phyloP scores from a whole-genome alignment of 2,113 vertebrate genomes.

The Taxidea taxus region DNA sequence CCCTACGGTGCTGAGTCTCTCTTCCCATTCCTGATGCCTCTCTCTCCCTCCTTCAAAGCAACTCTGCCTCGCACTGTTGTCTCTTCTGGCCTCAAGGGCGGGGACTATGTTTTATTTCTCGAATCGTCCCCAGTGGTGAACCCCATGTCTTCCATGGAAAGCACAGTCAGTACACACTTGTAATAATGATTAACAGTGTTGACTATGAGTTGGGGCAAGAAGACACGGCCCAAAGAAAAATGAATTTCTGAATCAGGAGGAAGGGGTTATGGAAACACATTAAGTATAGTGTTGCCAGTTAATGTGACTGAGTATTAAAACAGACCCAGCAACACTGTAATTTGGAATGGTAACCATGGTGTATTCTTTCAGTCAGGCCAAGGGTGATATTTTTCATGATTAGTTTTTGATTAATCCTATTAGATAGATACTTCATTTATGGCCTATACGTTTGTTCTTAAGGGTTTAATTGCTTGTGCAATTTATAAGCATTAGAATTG shows the following conservation, averaged over 20 bases:
- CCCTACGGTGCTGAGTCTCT: not conserved
- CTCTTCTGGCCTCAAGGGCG: not conserved
- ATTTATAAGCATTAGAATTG: slow-evolving; percentile 72
- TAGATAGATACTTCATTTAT: slow-evolving; percentile 64
- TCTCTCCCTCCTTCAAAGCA: not conserved
- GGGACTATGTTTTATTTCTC: not conserved
- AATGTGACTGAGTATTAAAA: slow-evolving; percentile 8
- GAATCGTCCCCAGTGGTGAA: not conserved
- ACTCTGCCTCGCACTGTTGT: not conserved
- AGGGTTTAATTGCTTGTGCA: slow-evolving; percentile 70
- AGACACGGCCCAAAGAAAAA: slow-evolving; percentile 3
- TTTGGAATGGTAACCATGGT: slow-evolving; percentile 28
- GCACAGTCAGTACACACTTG: not conserved
- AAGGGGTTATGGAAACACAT: slow-evolving; percentile 4
- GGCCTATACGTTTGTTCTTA: slow-evolving; percentile 69
- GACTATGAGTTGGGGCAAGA: not conserved
- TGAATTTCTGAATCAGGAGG: slow-evolving; percentile 26
- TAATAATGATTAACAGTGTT: not conserved
- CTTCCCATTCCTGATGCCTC: not conserved
- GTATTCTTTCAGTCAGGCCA: slow-evolving; percentile 50
- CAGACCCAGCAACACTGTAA: not conserved
- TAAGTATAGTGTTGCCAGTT: slow-evolving; percentile 23
- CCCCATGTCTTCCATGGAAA: not conserved
- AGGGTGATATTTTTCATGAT: slow-evolving; percentile 65
- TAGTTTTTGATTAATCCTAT: slow-evolving; percentile 74